Conservation (phyloP, 1,140 invertebrate species). For the Galleria mellonella region DNA sequence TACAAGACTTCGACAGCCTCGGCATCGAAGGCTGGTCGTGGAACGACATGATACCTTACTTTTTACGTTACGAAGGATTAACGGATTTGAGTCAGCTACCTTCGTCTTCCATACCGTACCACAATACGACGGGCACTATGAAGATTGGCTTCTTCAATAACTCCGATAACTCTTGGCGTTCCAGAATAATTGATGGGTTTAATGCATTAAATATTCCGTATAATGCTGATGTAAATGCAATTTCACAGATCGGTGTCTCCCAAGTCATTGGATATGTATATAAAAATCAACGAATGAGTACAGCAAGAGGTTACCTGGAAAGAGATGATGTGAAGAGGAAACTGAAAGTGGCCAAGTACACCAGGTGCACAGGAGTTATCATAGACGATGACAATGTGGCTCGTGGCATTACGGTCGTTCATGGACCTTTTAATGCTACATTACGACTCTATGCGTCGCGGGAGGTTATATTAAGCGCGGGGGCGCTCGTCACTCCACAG, state of each 20-base stretch:
- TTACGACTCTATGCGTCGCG: slow-evolving; percentile 67
- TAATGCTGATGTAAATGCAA: slow-evolving; percentile 74
- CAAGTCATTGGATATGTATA: slow-evolving; percentile 30
- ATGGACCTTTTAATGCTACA: neutral
- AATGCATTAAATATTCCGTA: slow-evolving; percentile 44
- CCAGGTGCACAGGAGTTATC: slow-evolving; percentile 80
- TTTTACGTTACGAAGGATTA: slow-evolving; percentile 37
- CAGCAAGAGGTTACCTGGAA: slow-evolving; percentile 29
- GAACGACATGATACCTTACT: slow-evolving; percentile 35
- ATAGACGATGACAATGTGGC: slow-evolving; percentile 83
- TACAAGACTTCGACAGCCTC: slow-evolving; percentile 75
- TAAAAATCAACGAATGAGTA: slow-evolving; percentile 31
- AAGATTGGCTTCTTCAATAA: slow-evolving; percentile 76
- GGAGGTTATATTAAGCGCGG: slow-evolving; percentile 84
- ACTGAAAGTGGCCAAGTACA: slow-evolving; percentile 79
- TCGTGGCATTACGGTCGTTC: slow-evolving; percentile 73
- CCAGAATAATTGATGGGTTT: slow-evolving; percentile 71
- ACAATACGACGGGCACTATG: slow-evolving; percentile 75
- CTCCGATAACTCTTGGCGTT: slow-evolving; percentile 67
- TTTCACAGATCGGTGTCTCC: slow-evolving; percentile 72
- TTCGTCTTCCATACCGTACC: slow-evolving; percentile 50
- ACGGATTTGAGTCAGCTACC: slow-evolving; percentile 21
- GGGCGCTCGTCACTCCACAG: slow-evolving; percentile 81
- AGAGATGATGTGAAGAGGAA: slow-evolving; percentile 75
- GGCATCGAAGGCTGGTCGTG: slow-evolving; percentile 37